Evolutionary conservation across 2,888 invertebrate species (phyloP).

Genomic region (Euplexia lucipara): DNA sequence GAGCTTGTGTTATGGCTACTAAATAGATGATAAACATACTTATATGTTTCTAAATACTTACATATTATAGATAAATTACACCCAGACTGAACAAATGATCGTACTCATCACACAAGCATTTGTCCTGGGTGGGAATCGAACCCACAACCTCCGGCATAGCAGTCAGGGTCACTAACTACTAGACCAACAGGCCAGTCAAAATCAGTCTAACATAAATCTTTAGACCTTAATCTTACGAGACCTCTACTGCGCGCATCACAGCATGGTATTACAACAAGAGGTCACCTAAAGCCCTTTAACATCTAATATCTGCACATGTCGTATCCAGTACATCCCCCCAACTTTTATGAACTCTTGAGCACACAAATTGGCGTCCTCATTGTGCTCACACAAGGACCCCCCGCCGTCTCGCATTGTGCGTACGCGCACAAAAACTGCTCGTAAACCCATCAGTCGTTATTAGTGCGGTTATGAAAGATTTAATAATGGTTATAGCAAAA

Average conservation of each 20-base stretch:
- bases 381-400: slow-evolving; percentile 69
- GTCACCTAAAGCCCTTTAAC: slow-evolving; percentile 17
- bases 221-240: not conserved
- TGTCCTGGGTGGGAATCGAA: no score
- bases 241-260: slow-evolving; percentile 6
- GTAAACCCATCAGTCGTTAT: slow-evolving; percentile 65
- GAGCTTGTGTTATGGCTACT: no score
- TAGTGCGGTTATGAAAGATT: slow-evolving; percentile 69
- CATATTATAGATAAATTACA: no score
- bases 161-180: no score
- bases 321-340: slow-evolving; percentile 34
- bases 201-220: no score
- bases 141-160: no score
- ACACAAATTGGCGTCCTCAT: slow-evolving; percentile 68
- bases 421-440: slow-evolving; percentile 52
- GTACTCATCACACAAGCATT: no score
- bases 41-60: no score
- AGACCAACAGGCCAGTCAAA: no score
- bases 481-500: slow-evolving; percentile 69
- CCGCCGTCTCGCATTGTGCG: slow-evolving; percentile 62
- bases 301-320: slow-evolving; percentile 56
- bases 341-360: slow-evolving; percentile 34
- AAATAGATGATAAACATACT: no score
- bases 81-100: no score
- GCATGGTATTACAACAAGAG: not conserved